phyloP scores from a whole-genome alignment of 2,113 vertebrate genomes.

The Pseudorectes ferrugineus region DNA sequence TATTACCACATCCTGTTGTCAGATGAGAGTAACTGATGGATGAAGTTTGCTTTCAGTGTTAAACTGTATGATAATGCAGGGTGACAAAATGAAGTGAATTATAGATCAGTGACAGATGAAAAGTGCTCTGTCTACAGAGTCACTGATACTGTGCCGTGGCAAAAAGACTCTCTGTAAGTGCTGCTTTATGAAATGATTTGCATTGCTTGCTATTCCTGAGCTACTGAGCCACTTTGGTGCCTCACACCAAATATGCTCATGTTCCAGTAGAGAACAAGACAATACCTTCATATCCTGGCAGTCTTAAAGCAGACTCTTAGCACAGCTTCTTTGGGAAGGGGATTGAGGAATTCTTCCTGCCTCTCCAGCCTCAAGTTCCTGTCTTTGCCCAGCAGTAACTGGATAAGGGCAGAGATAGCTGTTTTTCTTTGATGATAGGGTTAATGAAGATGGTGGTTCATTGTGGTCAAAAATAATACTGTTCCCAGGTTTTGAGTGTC shows the following conservation, averaged over 20 bases:
- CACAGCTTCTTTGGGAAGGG: neutral
- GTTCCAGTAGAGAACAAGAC: neutral
- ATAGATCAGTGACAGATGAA: neutral
- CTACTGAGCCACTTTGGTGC: neutral
- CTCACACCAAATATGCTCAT: neutral
- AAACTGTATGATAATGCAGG: neutral
- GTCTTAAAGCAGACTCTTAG: neutral
- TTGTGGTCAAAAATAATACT: neutral
- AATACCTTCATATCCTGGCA: neutral
- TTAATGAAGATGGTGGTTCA: neutral
- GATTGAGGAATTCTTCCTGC: neutral
- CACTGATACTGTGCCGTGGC: rapidly evolving
- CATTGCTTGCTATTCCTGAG: neutral
- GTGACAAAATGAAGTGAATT: neutral
- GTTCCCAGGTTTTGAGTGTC: neutral
- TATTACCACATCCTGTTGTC: neutral
- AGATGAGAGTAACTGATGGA: neutral
- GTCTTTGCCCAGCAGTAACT: neutral
- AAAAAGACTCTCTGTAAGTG: neutral
- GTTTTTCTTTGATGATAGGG: neutral
- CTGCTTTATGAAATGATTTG: neutral
- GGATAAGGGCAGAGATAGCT: neutral
- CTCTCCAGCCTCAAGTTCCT: neutral
- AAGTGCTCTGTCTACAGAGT: neutral
- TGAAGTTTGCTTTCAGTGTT: neutral